phyloP scores from a whole-genome alignment of 30 jellyfish, hydroid and myxozoan species.

The Mastigias papua region DNA sequence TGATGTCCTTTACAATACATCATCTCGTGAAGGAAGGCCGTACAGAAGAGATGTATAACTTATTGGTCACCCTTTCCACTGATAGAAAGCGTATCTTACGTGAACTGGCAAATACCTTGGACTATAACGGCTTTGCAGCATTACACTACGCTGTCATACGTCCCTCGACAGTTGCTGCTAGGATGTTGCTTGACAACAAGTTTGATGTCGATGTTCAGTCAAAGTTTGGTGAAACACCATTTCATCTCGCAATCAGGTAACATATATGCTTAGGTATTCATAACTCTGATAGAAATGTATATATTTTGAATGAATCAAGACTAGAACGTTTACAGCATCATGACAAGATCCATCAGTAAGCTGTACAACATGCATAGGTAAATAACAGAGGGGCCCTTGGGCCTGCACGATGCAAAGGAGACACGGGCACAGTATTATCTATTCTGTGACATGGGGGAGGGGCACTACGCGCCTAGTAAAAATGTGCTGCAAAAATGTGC shows the following conservation, averaged over 20 bases:
- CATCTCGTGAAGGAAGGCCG: slow-evolving; percentile 15
- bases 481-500: too few relatives aligned
- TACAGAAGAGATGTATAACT: slow-evolving; percentile 20
- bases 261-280: neutral
- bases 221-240: slow-evolving; percentile 46
- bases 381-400: too few relatives aligned
- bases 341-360: too few relatives aligned
- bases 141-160: slow-evolving; percentile 47
- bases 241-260: slow-evolving; percentile 46
- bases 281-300: neutral
- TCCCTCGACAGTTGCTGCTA: slow-evolving; percentile 14
- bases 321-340: too few relatives aligned
- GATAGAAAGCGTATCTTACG: neutral
- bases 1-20: slow-evolving; percentile 13
- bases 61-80: neutral
- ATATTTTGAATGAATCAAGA: neutral
- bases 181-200: slow-evolving; percentile 33
- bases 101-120: slow-evolving; percentile 11
- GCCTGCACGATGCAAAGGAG: too few relatives aligned
- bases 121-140: slow-evolving; percentile 20
- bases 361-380: too few relatives aligned
- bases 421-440: too few relatives aligned
- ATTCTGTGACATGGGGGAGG: too few relatives aligned
- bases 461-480: too few relatives aligned
- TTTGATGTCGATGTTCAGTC: slow-evolving; percentile 29